A percentile compares a stretch with the other conserved stretches of the same genome.
Evolutionary conservation across 2,113 vertebrate genomes (phyloP).

Genomic region (Sinosuthora webbiana): DNA sequence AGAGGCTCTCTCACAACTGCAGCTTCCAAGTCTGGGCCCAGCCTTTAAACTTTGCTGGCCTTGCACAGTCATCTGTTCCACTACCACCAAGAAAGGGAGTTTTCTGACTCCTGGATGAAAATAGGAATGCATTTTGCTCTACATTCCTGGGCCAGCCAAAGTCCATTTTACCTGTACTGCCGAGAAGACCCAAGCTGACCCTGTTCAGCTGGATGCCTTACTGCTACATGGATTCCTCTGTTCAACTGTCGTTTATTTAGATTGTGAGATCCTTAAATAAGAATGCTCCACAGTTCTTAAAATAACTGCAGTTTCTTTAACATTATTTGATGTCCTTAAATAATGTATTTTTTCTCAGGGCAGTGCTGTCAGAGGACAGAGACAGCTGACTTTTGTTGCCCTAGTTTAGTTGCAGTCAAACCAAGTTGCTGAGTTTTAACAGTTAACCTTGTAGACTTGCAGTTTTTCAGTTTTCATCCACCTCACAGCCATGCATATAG

Average conservation of each 20-base stretch:
- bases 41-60: not conserved
- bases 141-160: not conserved
- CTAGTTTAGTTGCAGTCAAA: not conserved
- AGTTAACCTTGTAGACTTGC: not conserved
- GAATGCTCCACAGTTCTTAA: not conserved
- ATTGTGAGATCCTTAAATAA: not conserved
- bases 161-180: not conserved
- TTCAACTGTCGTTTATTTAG: not conserved
- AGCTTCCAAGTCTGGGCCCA: not conserved
- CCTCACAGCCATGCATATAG: not conserved
- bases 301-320: not conserved
- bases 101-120: not conserved
- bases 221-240: not conserved
- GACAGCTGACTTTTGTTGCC: not conserved
- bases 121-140: not conserved
- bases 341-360: not conserved
- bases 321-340: not conserved
- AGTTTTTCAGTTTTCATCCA: not conserved
- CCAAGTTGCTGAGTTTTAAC: not conserved
- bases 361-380: not conserved
- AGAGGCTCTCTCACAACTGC: accelerated
- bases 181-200: not conserved
- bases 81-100: not conserved
- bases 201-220: not conserved
- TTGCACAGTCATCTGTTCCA: not conserved